phyloP scores from a whole-genome alignment of 2,797 vertebrate species.

The Eulemur rubriventer region DNA sequence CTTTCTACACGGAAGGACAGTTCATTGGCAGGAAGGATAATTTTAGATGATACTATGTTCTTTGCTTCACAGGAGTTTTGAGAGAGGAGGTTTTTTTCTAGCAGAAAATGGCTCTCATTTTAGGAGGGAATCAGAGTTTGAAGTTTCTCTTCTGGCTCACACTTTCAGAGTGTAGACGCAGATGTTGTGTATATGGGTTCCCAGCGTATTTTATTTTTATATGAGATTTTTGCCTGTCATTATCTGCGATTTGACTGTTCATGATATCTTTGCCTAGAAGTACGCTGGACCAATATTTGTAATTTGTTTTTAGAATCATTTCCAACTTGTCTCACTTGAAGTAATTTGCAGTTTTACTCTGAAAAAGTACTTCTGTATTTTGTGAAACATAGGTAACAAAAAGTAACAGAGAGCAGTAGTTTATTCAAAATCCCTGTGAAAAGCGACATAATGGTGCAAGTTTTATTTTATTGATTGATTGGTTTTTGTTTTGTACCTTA shows the following conservation, averaged over 20 bases:
- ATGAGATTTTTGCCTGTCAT: not conserved
- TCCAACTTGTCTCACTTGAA: not conserved
- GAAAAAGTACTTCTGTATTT: not conserved
- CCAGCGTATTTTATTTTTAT: not conserved
- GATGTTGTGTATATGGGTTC: not conserved
- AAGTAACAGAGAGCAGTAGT: not conserved
- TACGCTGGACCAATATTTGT: constrained; percentile 29
- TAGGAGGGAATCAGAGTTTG: constrained; percentile 28
- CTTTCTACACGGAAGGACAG: not conserved
- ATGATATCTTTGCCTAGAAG: not conserved
- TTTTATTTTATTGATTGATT: not conserved
- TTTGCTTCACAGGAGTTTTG: constrained; percentile 16
- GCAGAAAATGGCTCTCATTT: constrained; percentile 40
- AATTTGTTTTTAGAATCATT: constrained; percentile 22
- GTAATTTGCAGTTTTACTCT: not conserved
- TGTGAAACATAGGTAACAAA: not conserved
- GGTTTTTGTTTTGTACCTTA: constrained; percentile 5
- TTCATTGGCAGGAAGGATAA: constrained; percentile 26
- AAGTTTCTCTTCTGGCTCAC: constrained; percentile 53
- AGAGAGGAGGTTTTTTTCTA: not conserved
- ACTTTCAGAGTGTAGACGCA: not conserved
- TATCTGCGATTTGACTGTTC: not conserved
- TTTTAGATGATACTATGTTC: not conserved
- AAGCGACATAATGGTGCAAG: not conserved
- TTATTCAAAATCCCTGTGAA: not conserved